Conservation (phyloP, 2,888 invertebrate species). For the Epiblema foenella region DNA sequence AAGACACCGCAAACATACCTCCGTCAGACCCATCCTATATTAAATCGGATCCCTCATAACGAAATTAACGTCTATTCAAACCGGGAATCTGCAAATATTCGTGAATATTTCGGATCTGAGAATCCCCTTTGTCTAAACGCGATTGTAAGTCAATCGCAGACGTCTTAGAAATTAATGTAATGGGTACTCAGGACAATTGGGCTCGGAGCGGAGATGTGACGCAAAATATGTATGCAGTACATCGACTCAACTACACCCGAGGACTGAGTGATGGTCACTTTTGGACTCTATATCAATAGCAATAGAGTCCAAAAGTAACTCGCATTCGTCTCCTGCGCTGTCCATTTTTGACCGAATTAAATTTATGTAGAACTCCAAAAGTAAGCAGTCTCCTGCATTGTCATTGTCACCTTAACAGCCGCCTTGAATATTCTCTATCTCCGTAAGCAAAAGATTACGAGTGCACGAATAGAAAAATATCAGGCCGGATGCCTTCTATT, state of each 20-base stretch:
- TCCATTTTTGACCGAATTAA: too few species aligned
- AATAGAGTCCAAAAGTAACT: background rate
- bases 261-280: too few species aligned
- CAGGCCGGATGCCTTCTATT: too few species aligned
- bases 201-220: conserved; percentile 23
- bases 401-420: too few species aligned
- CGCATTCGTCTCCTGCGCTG: too few species aligned
- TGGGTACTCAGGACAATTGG: conserved; percentile 47
- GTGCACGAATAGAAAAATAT: too few species aligned
- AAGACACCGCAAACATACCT: conserved; percentile 15
- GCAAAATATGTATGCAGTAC: background rate
- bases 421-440: too few species aligned
- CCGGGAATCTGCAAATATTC: conserved; percentile 35
- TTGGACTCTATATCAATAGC: too few species aligned
- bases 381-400: too few species aligned
- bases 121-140: conserved; percentile 60
- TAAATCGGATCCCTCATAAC: conserved; percentile 38
- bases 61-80: conserved; percentile 44
- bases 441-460: too few species aligned
- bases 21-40: conserved; percentile 33
- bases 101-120: conserved; percentile 20
- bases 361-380: too few species aligned
- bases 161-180: conserved; percentile 74
- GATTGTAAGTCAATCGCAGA: conserved; percentile 67
- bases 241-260: background rate